Evolutionary conservation across 23 tunicate species (phyloP), one percentile per base, ranked within the genome.

Genomic region (Trididemnum clinides): DNA sequence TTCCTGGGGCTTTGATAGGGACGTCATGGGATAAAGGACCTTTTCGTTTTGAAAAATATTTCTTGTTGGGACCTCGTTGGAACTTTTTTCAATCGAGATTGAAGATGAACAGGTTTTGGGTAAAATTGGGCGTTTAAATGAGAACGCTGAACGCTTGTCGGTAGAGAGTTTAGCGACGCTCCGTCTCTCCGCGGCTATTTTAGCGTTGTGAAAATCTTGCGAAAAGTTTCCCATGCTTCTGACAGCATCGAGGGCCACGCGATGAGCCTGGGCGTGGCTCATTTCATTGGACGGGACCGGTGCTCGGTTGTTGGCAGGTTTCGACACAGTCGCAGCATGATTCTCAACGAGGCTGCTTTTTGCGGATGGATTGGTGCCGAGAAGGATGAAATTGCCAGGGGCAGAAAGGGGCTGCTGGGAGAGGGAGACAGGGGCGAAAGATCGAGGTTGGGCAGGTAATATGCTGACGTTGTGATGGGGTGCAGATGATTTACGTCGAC

Each of bases 231-330:
- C 78, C 77, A 82, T 82, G 39, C 38, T 88, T 72, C 92, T 31
- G 0, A 64, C 92, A 1, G 83, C 82, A 23, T 88, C 92, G 1
- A 88, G 72, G 1, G 92, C 92, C 12, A 54, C 65, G 6, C 57
- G 64, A 57, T 88, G 92, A 20, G 87, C 92, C 31, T 83, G 82
- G 23, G 92, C 87, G 75, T 82, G 38, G 57, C 72, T 82, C 1
- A 71, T 82, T 2, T 51, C 28, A 10, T 5, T n/a, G 5, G 25
- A 10, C 5, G 66, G 23, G 25, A n/a, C 5, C 5, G 23, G 66
- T 5, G 25, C 66, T n/a, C 22, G 20, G 20, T 15, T 15, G 27
- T 5, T 59, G 5, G 20, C 21, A 5, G 66, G 66, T 3, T 59
- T n/a, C 3, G 66, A 59, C 12, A 44, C 54, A 10, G 54, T n/a